phyloP scores from a whole-genome alignment of 2,797 vertebrate species.

The Phalanger gymnotis region DNA sequence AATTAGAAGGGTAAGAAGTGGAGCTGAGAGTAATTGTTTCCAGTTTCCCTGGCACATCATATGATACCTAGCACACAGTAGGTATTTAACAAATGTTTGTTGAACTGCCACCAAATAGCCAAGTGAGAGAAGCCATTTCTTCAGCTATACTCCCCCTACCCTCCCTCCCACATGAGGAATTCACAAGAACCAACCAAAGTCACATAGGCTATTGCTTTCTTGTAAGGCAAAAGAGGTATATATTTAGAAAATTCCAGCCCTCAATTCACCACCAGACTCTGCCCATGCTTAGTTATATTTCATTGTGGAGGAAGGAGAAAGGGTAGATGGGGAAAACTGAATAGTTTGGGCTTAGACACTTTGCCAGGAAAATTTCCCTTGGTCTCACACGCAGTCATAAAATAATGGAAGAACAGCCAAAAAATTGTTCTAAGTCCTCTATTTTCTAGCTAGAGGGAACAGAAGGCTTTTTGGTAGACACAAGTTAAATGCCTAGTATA shows the following conservation, averaged over 20 bases:
- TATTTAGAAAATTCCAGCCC: slow-evolving; percentile 67
- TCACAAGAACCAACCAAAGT: not conserved
- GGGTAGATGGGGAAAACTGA: not conserved
- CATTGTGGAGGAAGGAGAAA: not conserved
- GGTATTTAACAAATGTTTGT: not conserved
- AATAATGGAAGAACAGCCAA: slow-evolving; percentile 50
- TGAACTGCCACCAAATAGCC: not conserved
- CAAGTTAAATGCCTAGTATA: not conserved
- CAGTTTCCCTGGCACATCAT: not conserved
- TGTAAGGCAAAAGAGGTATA: slow-evolving; percentile 15
- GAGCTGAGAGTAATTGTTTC: not conserved
- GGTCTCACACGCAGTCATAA: not conserved
- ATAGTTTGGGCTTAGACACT: not conserved
- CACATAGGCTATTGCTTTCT: not conserved
- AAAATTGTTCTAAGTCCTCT: not conserved
- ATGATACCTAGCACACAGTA: not conserved
- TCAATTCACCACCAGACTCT: not conserved
- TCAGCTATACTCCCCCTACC: not conserved
- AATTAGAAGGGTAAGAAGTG: not conserved
- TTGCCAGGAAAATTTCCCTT: not conserved
- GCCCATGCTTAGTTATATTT: not conserved
- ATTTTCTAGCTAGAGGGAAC: slow-evolving; percentile 22
- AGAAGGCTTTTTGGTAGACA: not conserved
- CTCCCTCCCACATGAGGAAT: not conserved
- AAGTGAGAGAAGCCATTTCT: not conserved